Evolutionary conservation across 2,888 invertebrate genomes (phyloP), one percentile per base, ranked within the genome.

Genomic region (Arctia plantaginis): DNA sequence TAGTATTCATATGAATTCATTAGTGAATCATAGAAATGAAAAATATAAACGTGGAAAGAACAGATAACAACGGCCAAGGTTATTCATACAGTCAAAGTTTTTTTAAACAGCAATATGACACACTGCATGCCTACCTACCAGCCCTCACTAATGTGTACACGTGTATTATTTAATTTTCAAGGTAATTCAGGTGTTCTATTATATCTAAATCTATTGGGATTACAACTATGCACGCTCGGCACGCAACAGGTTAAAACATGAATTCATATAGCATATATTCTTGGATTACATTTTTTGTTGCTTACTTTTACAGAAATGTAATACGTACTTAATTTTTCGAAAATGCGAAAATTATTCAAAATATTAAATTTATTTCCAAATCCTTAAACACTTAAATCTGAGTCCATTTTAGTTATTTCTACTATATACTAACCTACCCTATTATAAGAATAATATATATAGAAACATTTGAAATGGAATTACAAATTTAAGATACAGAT

Each of bases 191-290:
- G 62, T 69, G 70, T 74, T 27, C 66, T 73, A 77, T 73, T 69
- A 66, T 70, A 69, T 65, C 70, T 35, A 76, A 66, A 75, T 82
- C 82, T 80, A 65, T 20, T 12, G 82, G 76, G 82, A 82, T 30
- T 15, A 66, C 64, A 69, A 59, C 73, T 72, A 77, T 78, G 80
- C 76, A 75, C 62, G 47, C 62, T 13, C 13, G 12, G 15, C 82
- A 82, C 82, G 82, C 84, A 81, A 82, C 82, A 81, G 75, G 84
- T 79, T 67, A 74, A 67, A 41, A 67, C 67, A 67, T 62, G 62
- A 30, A 30, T 55, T 55, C 59, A n/a, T 41, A 62, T 66, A 69
- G 10, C 8, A 20, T 47, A n/a, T 74, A 66, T 72, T 73, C 67
- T 75, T 74, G 71, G 64, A 51, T 71, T 13, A 55, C 4, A 6